These are phyloP conservation scores for Eutrigla gurnardus DNA, from an alignment of 2,797 vertebrate genomes.

Conservation along the genomic window DNA sequence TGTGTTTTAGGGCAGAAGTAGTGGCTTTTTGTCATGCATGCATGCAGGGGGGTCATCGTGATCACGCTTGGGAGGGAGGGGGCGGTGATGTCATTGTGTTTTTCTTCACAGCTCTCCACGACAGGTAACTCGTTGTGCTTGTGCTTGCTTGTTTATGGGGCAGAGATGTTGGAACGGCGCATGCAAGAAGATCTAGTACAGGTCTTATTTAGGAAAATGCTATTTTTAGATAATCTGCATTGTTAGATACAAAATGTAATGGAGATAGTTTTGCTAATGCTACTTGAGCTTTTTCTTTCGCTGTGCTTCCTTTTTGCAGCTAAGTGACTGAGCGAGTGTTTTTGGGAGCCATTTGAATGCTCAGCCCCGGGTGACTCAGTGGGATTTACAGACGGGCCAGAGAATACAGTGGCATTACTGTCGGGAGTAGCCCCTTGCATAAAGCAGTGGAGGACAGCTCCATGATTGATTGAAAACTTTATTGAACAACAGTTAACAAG, in stretches of 20 bases:
- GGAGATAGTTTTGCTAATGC: conserved; percentile 39
- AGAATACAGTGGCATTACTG: conserved; percentile 59
- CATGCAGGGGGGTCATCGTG: conserved; percentile 34
- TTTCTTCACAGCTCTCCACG: conserved; percentile 81
- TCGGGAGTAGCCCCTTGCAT: conserved; percentile 61
- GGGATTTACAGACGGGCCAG: conserved; percentile 73
- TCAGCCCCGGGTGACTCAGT: conserved; percentile 57
- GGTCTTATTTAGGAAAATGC: conserved; percentile 22
- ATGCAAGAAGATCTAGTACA: conserved; percentile 35
- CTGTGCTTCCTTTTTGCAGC: conserved; percentile 35
- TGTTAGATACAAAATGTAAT: conserved; percentile 40
- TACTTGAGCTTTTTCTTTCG: conserved; percentile 41
- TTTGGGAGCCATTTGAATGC: conserved; percentile 67
- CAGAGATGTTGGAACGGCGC: conserved; percentile 49
- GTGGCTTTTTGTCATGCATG: conserved; percentile 64
- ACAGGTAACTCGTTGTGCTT: conserved; percentile 84
- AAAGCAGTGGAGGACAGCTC: conserved; percentile 8
- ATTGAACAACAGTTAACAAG: too few species aligned
- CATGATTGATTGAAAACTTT: too few species aligned
- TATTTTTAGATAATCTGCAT: conserved; percentile 29
- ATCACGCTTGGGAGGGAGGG: conserved; percentile 15
- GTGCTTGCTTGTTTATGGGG: conserved; percentile 50
- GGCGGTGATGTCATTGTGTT: conserved; percentile 63
- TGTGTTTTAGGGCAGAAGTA: conserved; percentile 28
- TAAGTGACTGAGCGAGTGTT: conserved; percentile 47